Percentiles rank a stretch among this genome's conserved stretches.
Conservation (phyloP, 2,888 invertebrate species). For the Melinaea marsaeus region DNA sequence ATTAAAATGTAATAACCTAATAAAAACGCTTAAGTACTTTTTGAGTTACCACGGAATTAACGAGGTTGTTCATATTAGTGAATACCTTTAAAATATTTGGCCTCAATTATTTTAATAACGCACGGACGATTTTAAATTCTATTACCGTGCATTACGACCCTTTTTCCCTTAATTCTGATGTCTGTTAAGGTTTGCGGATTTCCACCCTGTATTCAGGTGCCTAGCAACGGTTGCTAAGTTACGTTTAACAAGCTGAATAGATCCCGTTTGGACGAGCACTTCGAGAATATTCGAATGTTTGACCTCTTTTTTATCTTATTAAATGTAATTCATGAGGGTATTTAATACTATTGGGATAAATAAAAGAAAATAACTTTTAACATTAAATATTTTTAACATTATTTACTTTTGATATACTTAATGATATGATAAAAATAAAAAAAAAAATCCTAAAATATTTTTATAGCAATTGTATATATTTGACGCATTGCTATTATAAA, state of each 20-base stretch:
- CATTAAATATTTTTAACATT: no score
- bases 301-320: slow-evolving; percentile 1
- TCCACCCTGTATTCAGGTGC: slow-evolving; percentile 22
- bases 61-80: slow-evolving; percentile 1
- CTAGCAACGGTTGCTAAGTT: slow-evolving; percentile 45
- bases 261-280: slow-evolving; percentile 16
- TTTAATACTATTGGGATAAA: neutral
- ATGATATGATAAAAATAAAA: no score
- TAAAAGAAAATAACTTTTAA: neutral
- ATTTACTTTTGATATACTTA: no score
- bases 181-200: slow-evolving; percentile 15
- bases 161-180: slow-evolving; percentile 11
- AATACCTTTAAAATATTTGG: slow-evolving; percentile 3
- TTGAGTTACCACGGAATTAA: slow-evolving; percentile 1
- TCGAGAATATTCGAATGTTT: slow-evolving; percentile 9
- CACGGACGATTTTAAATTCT: slow-evolving; percentile 10
- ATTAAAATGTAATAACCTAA: no score
- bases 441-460: no score
- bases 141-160: neutral
- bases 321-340: neutral
- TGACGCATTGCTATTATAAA: no score
- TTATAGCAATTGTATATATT: no score
- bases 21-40: neutral
- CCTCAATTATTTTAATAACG: slow-evolving; percentile 15
- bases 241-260: slow-evolving; percentile 32